Evolutionary conservation across 2,888 invertebrate species (phyloP).

Genomic region (Troides aeacus): DNA sequence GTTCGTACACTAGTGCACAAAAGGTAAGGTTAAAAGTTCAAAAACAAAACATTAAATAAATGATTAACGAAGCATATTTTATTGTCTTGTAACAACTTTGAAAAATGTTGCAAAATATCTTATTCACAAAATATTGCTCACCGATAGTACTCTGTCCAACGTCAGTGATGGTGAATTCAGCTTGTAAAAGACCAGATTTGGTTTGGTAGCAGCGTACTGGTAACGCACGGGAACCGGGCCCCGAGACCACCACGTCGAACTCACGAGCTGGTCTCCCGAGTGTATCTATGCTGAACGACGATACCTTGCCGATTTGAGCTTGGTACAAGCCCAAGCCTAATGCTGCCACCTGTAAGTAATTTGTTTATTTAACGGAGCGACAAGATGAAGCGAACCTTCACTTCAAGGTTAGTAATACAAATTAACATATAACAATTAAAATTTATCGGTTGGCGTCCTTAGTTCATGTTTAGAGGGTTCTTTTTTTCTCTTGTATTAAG

Average conservation of each 20-base stretch:
- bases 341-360: constrained; percentile 79
- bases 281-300: constrained; percentile 94
- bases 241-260: constrained; percentile 94
- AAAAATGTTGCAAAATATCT: background rate
- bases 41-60: background rate
- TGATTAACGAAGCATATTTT: background rate
- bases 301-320: constrained; percentile 88
- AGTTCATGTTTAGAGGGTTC: too few species aligned
- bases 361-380: too few species aligned
- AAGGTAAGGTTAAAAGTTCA: too few species aligned
- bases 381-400: too few species aligned
- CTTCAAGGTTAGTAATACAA: too few species aligned
- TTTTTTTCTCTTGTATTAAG: too few species aligned
- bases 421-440: too few species aligned
- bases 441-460: too few species aligned
- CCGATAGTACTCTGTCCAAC: constrained; percentile 85
- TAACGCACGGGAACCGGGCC: constrained; percentile 88
- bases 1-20: too few species aligned
- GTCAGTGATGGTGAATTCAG: constrained; percentile 93
- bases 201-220: constrained; percentile 97
- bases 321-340: constrained; percentile 92
- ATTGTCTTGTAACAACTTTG: too few species aligned
- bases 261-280: constrained; percentile 91
- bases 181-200: constrained; percentile 95
- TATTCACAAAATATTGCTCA: constrained; percentile 43